Conservation (phyloP, 2,113 vertebrate species). For the Cyanoderma ruficeps region DNA sequence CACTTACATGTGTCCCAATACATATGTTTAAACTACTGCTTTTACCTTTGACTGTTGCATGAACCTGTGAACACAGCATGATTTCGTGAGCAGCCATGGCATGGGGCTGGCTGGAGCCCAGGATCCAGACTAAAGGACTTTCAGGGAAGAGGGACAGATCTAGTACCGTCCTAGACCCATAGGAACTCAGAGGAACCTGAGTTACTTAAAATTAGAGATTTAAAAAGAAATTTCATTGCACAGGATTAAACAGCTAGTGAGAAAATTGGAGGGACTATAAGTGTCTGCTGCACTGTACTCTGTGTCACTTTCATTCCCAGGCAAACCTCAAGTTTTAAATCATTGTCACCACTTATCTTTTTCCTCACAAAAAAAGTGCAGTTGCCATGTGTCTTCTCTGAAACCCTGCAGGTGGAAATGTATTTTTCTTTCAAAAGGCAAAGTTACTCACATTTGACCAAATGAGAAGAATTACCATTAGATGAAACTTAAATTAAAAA, state of each 20-base stretch:
- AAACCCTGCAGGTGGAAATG: neutral
- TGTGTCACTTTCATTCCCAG: neutral
- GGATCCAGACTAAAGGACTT: neutral
- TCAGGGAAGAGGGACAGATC: neutral
- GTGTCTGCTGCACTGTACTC: neutral
- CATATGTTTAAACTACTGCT: neutral
- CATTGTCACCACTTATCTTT: neutral
- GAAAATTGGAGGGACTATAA: neutral
- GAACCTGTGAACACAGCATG: neutral
- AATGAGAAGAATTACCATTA: neutral
- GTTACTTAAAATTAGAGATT: neutral
- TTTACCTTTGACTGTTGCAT: neutral
- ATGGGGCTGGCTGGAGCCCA: accelerated
- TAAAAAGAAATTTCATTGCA: neutral
- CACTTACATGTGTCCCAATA: neutral
- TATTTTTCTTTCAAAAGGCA: neutral
- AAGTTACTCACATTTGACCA: neutral
- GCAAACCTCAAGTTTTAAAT: neutral
- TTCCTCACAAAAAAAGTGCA: neutral
- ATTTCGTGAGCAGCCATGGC: neutral
- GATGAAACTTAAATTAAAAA: neutral
- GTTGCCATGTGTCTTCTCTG: neutral
- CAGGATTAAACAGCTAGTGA: neutral
- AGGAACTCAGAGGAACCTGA: neutral
- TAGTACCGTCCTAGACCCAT: accelerated